A percentile compares a stretch with the other conserved stretches of the same genome.
These are phyloP conservation scores for Manis pentadactyla DNA, from an alignment of 2,797 vertebrate genomes.

Conservation along the genomic window DNA sequence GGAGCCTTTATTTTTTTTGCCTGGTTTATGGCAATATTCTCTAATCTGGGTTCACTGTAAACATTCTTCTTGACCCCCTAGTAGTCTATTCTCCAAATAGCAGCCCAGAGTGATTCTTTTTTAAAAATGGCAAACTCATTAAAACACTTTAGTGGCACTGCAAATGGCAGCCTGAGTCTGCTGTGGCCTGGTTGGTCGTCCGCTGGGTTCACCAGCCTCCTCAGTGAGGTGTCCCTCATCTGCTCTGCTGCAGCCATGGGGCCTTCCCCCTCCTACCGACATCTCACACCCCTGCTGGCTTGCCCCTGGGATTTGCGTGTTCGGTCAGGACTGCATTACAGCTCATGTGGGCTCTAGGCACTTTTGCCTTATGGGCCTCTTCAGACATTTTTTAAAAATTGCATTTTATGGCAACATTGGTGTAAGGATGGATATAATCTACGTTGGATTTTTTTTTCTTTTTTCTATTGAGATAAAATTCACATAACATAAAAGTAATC, in stretches of 20 bases:
- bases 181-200: neutral
- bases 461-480: neutral
- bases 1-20: neutral
- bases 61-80: neutral
- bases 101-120: neutral
- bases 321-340: neutral
- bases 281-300: rapidly evolving
- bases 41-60: neutral
- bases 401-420: neutral
- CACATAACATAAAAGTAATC: neutral
- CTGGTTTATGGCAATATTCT: neutral
- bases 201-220: neutral
- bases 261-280: neutral
- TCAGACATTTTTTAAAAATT: neutral
- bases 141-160: neutral
- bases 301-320: neutral
- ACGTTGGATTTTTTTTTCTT: neutral
- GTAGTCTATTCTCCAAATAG: neutral
- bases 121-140: neutral
- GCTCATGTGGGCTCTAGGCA: neutral
- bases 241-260: rapidly evolving
- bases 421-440: neutral
- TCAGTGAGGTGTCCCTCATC: neutral
- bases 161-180: neutral
- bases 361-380: neutral